A percentile compares a stretch with the other conserved stretches of the same genome.
Conservation (phyloP, 2,888 invertebrate species). For the Drosophila pseudotalamancana region DNA sequence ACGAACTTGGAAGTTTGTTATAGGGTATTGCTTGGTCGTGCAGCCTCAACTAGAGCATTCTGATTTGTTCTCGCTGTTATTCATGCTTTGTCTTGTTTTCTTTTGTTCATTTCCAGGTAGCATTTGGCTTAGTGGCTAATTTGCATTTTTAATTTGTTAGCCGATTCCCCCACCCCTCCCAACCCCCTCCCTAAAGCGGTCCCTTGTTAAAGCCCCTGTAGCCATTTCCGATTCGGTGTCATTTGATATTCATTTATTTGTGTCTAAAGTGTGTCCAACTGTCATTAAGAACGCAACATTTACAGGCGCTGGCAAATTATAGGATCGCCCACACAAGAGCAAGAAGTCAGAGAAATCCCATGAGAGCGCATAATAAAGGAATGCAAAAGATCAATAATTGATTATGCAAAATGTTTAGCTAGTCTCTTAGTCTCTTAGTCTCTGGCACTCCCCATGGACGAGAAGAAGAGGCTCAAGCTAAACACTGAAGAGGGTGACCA, state of each 20-base stretch:
- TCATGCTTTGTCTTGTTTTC: slow-evolving; percentile 11
- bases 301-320: slow-evolving; percentile 39
- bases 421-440: too few species aligned
- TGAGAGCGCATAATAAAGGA: slow-evolving; percentile 30
- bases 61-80: slow-evolving; percentile 7
- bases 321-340: slow-evolving; percentile 41
- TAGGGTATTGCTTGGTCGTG: slow-evolving; percentile 8
- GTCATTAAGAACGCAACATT: slow-evolving; percentile 36
- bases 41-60: background rate
- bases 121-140: slow-evolving; percentile 38
- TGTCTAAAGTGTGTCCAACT: slow-evolving; percentile 41
- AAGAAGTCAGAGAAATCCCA: background rate
- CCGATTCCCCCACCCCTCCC: slow-evolving; percentile 16
- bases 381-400: slow-evolving; percentile 63
- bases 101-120: slow-evolving; percentile 34
- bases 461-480: slow-evolving; percentile 7
- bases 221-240: slow-evolving; percentile 40
- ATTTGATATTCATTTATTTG: slow-evolving; percentile 35
- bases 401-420: slow-evolving; percentile 53
- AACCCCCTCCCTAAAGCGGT: background rate
- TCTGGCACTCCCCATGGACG: slow-evolving; percentile 36
- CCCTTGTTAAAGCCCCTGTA: slow-evolving; percentile 2
- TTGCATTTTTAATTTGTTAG: slow-evolving; percentile 69
- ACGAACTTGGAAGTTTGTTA: slow-evolving; percentile 17
- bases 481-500: slow-evolving; percentile 33